Evolutionary conservation across 1,140 invertebrate genomes (phyloP), one percentile per base, ranked within the genome.

Genomic region (Procambarus virginalis): DNA sequence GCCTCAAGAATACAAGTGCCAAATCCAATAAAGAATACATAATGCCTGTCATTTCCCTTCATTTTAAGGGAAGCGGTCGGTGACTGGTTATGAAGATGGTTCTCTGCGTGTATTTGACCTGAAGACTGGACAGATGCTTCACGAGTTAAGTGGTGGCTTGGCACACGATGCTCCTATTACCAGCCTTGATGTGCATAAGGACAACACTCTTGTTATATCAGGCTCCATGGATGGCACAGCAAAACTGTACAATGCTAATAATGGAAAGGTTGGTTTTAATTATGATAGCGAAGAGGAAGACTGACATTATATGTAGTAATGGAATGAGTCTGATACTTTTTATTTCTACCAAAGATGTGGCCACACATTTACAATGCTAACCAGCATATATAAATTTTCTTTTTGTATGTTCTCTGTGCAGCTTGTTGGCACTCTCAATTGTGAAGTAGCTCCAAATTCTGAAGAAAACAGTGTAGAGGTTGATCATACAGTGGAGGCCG

Each of bases 51-150:
- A 22, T 70, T 55, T 22, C 4, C 46, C 34, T 77, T 58, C 4
- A 14, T 46, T 49, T 79, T 14, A 5, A 89, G 88, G 88, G 17
- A 89, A 89, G 64, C 49, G 88, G n/a, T 81, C 80, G 6, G 81
- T 79, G 12, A 34, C 70, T 22, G 88, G 88, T 49, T 89, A 89
- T 70, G 88, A 89, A n/a, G 88, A 89, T 73, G 88, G 88, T 3
- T 75, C 70, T 64, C 55, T 89, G 55, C 88, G 88, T 58, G 88
- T 89, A 20, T 89, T 89, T 79, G 88, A 89, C 58, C 76, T 89
- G n/a, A 89, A 89, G 82, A 78, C 34, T 48, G 88, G 88, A 12
- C 81, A 89, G 60, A 4, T 84, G 46, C 8, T 84, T 2, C 60
- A 82, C 3, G 60, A 84, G 20, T 46, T 84, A 10, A 84, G 34